These are phyloP conservation scores for Trichosurus vulpecula DNA, from an alignment of 2,797 vertebrate genomes.

Conservation along the genomic window DNA sequence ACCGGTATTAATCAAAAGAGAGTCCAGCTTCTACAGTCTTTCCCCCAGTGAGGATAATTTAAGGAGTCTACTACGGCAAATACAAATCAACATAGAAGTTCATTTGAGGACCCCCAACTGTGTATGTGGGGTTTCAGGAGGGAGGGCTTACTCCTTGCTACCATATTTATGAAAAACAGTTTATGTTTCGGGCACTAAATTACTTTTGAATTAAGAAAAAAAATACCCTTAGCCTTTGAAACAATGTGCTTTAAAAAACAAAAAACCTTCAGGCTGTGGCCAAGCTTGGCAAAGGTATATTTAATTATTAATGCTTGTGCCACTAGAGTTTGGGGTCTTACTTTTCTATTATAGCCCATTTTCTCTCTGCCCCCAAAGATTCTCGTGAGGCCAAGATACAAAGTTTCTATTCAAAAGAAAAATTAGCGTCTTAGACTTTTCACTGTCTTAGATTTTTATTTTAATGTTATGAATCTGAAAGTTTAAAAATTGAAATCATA, in stretches of 20 bases:
- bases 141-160: constrained; percentile 82
- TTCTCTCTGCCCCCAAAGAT: constrained; percentile 55
- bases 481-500: constrained; percentile 31
- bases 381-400: constrained; percentile 9
- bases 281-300: constrained; percentile 70
- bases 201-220: constrained; percentile 68
- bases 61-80: constrained; percentile 68
- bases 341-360: constrained; percentile 32
- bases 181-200: constrained; percentile 88
- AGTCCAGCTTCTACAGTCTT: constrained; percentile 50
- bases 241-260: constrained; percentile 71
- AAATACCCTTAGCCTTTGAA: constrained; percentile 79
- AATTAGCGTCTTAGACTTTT: constrained; percentile 37
- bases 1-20: neutral
- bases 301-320: constrained; percentile 59
- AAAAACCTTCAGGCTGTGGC: constrained; percentile 58
- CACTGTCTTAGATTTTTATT: constrained; percentile 50
- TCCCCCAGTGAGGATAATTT: constrained; percentile 45
- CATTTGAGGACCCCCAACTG: constrained; percentile 80
- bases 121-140: constrained; percentile 64
- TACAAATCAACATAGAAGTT: constrained; percentile 75
- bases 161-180: constrained; percentile 88
- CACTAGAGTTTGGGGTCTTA: constrained; percentile 12
- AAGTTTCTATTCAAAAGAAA: constrained; percentile 5
- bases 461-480: constrained; percentile 18